These are phyloP conservation scores for Rhagium mordax DNA, from an alignment of 2,888 invertebrate species.

Conservation along the genomic window DNA sequence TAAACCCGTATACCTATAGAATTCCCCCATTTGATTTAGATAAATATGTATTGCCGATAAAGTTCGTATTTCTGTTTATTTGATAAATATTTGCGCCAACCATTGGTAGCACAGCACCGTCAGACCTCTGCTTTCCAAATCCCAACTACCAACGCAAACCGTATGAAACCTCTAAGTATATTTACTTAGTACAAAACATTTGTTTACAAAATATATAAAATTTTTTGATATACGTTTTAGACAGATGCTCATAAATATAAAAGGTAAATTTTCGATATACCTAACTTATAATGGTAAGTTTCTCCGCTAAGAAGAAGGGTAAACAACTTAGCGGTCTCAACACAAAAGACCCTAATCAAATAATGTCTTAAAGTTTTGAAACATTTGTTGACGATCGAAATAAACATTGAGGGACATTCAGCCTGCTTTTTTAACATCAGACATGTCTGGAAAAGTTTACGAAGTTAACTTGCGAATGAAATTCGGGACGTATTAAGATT, in stretches of 20 bases:
- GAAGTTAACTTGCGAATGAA: not conserved
- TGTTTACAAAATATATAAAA: slow-evolving; percentile 41
- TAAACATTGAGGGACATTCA: slow-evolving; percentile 28
- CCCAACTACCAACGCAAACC: slow-evolving; percentile 6
- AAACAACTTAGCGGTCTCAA: slow-evolving; percentile 48
- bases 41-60: not conserved
- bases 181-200: slow-evolving; percentile 42
- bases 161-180: slow-evolving; percentile 26
- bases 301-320: slow-evolving; percentile 44
- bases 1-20: too few relatives aligned
- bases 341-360: slow-evolving; percentile 50
- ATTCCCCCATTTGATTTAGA: not conserved
- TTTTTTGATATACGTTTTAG: slow-evolving; percentile 34
- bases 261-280: slow-evolving; percentile 41
- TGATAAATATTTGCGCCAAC: not conserved
- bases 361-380: slow-evolving; percentile 42
- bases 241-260: slow-evolving; percentile 49
- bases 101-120: slow-evolving; percentile 16
- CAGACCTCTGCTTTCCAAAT: not conserved
- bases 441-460: not conserved
- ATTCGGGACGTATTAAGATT: not conserved
- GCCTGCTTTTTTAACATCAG: not conserved
- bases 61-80: not conserved
- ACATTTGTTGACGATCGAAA: slow-evolving; percentile 39
- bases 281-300: slow-evolving; percentile 44